Evolutionary conservation across 2,888 invertebrate genomes (phyloP).

Genomic region (Deladenus siricidicola): DNA sequence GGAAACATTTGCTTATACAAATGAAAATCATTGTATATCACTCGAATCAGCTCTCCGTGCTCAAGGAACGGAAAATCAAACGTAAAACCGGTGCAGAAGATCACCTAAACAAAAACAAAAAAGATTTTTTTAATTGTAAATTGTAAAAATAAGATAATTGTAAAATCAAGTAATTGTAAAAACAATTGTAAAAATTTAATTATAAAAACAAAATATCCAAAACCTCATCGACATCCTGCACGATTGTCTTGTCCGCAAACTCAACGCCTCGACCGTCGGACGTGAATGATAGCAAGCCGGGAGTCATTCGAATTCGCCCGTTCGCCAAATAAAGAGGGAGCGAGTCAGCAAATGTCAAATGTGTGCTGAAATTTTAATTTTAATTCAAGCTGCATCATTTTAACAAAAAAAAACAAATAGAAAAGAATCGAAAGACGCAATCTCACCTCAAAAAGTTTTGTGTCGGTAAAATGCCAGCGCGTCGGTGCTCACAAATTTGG

Average conservation of each 20-base stretch:
- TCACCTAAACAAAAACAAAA: constrained; percentile 24
- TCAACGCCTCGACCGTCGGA: constrained; percentile 27
- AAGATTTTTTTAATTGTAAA: no score
- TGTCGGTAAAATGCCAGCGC: neutral
- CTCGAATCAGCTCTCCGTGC: constrained; percentile 26
- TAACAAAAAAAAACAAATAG: neutral
- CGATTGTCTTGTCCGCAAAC: constrained; percentile 36
- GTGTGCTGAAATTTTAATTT: neutral
- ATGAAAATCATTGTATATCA: constrained; percentile 34
- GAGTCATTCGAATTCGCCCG: constrained; percentile 23
- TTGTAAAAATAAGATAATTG: constrained; percentile 2
- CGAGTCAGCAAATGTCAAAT: constrained; percentile 54
- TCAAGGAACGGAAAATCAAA: constrained; percentile 36
- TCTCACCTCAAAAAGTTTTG: neutral
- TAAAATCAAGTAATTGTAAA: neutral
- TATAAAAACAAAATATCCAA: neutral
- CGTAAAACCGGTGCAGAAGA: constrained; percentile 38
- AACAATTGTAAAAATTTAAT: neutral
- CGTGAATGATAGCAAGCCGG: constrained; percentile 36
- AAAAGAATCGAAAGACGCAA: no score
- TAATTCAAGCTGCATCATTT: neutral
- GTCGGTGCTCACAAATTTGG: neutral
- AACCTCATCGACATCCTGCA: constrained; percentile 40
- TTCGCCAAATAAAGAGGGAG: constrained; percentile 55
- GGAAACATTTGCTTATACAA: constrained; percentile 20